Conservation (phyloP, 2,113 vertebrate genomes). For the Galeopterus variegatus region DNA sequence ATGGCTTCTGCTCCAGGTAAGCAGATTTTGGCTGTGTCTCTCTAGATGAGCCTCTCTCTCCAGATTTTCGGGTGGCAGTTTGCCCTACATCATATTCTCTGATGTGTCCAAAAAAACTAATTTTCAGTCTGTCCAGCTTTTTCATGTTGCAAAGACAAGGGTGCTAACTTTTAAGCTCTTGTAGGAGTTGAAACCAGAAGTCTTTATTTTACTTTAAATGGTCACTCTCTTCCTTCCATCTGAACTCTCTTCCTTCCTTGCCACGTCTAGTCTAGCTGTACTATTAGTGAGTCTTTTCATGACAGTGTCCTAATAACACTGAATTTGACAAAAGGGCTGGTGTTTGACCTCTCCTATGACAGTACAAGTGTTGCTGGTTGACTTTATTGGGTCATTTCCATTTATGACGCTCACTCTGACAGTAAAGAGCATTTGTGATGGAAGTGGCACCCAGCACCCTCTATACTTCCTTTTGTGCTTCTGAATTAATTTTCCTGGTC, state of each 20-base stretch:
- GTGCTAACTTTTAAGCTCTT: not conserved
- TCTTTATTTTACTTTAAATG: not conserved
- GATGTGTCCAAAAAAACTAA: not conserved
- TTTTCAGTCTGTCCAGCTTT: not conserved
- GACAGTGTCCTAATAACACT: not conserved
- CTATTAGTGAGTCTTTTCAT: not conserved
- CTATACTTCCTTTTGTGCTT: conserved; percentile 6
- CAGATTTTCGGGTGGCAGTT: not conserved
- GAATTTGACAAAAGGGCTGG: not conserved
- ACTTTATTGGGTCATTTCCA: not conserved
- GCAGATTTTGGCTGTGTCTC: not conserved
- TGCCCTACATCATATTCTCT: conserved; percentile 14
- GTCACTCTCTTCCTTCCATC: not conserved
- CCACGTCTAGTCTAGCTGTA: not conserved
- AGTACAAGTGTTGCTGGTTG: not conserved
- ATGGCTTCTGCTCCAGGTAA: not conserved
- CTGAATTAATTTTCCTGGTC: not conserved
- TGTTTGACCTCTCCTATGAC: not conserved
- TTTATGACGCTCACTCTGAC: not conserved
- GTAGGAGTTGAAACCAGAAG: not conserved
- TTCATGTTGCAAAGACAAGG: not conserved
- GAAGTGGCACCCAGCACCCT: not conserved
- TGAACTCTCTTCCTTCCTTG: too few relatives aligned
- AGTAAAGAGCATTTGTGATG: not conserved
- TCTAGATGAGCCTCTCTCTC: not conserved